A percentile compares a stretch with the other conserved stretches of the same genome.
These are phyloP conservation scores for Atta colombica DNA, from an alignment of 1,140 invertebrate genomes.

Conservation along the genomic window DNA sequence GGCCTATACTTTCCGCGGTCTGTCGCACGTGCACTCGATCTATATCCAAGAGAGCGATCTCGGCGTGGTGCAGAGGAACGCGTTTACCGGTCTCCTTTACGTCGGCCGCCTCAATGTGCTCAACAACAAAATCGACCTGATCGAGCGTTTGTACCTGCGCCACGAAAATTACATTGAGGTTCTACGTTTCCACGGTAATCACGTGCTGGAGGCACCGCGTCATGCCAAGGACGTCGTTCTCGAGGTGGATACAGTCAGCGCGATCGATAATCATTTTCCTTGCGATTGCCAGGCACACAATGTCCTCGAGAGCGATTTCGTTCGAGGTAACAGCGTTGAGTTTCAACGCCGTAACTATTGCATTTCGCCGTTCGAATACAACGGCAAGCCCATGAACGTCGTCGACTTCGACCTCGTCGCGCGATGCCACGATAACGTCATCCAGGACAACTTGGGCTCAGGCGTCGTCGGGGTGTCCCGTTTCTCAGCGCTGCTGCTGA, in stretches of 20 bases:
- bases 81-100: slow-evolving; percentile 90
- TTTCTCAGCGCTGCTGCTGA: slow-evolving; percentile 44
- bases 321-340: slow-evolving; percentile 88
- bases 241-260: slow-evolving; percentile 89
- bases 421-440: slow-evolving; percentile 89
- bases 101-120: slow-evolving; percentile 91
- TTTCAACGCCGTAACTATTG: slow-evolving; percentile 93
- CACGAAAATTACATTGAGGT: slow-evolving; percentile 90
- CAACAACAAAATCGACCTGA: slow-evolving; percentile 94
- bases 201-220: slow-evolving; percentile 91
- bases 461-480: slow-evolving; percentile 64
- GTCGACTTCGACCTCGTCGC: slow-evolving; percentile 90
- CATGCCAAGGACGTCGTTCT: slow-evolving; percentile 89
- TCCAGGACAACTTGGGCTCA: slow-evolving; percentile 88
- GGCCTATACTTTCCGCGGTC: slow-evolving; percentile 91
- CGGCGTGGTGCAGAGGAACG: slow-evolving; percentile 90
- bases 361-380: slow-evolving; percentile 93
- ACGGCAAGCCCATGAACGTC: slow-evolving; percentile 90
- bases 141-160: slow-evolving; percentile 90
- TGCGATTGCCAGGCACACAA: slow-evolving; percentile 94
- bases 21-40: slow-evolving; percentile 91
- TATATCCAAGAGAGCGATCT: slow-evolving; percentile 93
- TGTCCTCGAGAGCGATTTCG: slow-evolving; percentile 91
- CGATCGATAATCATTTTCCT: slow-evolving; percentile 93
- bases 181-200: slow-evolving; percentile 92